Evolutionary conservation across 2,888 invertebrate genomes (phyloP).

Genomic region (Allacma fusca): DNA sequence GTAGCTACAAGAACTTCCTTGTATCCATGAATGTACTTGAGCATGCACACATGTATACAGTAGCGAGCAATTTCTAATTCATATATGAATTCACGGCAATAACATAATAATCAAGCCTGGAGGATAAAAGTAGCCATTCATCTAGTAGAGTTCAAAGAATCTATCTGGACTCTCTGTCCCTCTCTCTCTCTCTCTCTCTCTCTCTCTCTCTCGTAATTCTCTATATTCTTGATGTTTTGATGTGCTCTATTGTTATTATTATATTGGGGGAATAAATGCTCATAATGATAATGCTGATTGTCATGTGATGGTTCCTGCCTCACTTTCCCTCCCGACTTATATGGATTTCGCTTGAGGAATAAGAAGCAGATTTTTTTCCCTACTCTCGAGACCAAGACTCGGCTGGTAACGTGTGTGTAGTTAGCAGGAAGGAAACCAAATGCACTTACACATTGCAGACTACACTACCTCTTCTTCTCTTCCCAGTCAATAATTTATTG

Average conservation of each 20-base stretch:
- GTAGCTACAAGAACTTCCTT: too few species aligned
- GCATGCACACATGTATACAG: too few species aligned
- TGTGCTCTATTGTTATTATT: conserved; percentile 16
- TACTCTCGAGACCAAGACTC: too few species aligned
- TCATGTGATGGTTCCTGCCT: conserved; percentile 20
- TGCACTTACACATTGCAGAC: background rate
- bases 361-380: too few species aligned
- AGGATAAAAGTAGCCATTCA: too few species aligned
- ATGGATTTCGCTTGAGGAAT: too few species aligned
- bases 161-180: background rate
- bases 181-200: background rate
- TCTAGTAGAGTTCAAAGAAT: background rate
- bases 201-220: background rate
- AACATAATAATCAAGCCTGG: too few species aligned
- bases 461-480: background rate
- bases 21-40: too few species aligned
- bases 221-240: background rate
- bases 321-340: conserved; percentile 2
- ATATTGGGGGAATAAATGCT: conserved; percentile 26
- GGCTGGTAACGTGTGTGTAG: too few species aligned
- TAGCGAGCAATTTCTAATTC: too few species aligned
- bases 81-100: background rate
- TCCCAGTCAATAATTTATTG: conserved; percentile 10
- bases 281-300: conserved; percentile 30
- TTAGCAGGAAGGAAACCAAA: background rate